phyloP scores from a whole-genome alignment of 2,888 invertebrate genomes.

The Lasioglossum zephyrum region DNA sequence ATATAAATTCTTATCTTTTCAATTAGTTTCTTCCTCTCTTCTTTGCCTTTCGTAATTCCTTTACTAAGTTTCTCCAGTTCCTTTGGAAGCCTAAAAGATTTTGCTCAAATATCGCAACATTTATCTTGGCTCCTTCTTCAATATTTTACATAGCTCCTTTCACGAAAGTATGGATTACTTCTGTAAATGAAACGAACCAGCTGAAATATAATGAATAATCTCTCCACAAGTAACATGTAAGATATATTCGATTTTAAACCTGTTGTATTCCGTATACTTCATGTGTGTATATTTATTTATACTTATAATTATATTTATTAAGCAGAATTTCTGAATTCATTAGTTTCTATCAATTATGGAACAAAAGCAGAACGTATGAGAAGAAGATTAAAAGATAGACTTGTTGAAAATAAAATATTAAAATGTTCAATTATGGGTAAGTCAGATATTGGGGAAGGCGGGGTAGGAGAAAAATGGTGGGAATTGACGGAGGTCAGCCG shows the following conservation, averaged over 20 bases:
- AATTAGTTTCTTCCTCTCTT: background rate
- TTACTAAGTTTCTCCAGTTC: background rate
- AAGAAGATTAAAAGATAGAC: background rate
- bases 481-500: background rate
- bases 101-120: background rate
- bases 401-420: no score
- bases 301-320: no score
- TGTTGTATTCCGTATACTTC: no score
- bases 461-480: background rate
- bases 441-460: no score
- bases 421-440: background rate
- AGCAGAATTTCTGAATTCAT: no score
- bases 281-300: no score
- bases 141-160: background rate
- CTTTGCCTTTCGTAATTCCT: background rate
- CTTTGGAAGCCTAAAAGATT: background rate
- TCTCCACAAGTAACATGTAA: no score
- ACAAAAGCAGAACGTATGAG: background rate
- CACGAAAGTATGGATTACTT: background rate
- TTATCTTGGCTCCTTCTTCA: background rate
- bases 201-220: background rate
- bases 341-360: no score
- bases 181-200: background rate
- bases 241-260: no score
- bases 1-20: background rate